These are phyloP conservation scores for Coecobrya sp. DNA, from an alignment of 2,888 invertebrate genomes.

Conservation along the genomic window DNA sequence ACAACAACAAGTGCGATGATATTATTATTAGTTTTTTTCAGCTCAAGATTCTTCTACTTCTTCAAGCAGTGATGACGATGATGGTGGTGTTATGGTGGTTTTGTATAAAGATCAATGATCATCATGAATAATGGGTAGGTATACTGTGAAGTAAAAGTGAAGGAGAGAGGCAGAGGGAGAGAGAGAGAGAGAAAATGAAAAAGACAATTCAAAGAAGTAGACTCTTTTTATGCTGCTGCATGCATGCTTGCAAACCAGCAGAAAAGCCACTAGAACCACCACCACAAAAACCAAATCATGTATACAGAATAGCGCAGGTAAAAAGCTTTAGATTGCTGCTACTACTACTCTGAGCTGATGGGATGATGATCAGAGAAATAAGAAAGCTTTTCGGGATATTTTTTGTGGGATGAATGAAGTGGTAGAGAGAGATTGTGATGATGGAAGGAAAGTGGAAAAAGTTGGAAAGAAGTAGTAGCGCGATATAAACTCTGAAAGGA, in stretches of 20 bases:
- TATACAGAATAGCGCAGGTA: background rate
- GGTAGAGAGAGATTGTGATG: background rate
- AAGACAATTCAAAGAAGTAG: conserved; percentile 6
- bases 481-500: background rate
- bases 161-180: conserved; percentile 8
- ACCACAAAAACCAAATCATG: conserved; percentile 39
- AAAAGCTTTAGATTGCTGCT: background rate
- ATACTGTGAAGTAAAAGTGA: conserved; percentile 32
- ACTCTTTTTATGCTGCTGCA: conserved; percentile 1
- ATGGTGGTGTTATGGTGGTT: conserved; percentile 1
- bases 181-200: conserved; percentile 18
- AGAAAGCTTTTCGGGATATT: conserved; percentile 7
- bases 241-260: background rate
- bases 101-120: conserved; percentile 51
- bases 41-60: background rate
- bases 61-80: background rate
- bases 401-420: conserved; percentile 7
- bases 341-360: no score
- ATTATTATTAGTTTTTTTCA: conserved; percentile 50
- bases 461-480: background rate
- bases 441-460: background rate
- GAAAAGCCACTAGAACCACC: conserved; percentile 22
- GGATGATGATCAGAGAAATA: background rate
- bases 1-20: conserved; percentile 65
- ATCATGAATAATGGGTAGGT: conserved; percentile 34